Evolutionary conservation across 2,797 vertebrate species (phyloP), one percentile per base, ranked within the genome.

Genomic region (Phrynocephalus forsythii): DNA sequence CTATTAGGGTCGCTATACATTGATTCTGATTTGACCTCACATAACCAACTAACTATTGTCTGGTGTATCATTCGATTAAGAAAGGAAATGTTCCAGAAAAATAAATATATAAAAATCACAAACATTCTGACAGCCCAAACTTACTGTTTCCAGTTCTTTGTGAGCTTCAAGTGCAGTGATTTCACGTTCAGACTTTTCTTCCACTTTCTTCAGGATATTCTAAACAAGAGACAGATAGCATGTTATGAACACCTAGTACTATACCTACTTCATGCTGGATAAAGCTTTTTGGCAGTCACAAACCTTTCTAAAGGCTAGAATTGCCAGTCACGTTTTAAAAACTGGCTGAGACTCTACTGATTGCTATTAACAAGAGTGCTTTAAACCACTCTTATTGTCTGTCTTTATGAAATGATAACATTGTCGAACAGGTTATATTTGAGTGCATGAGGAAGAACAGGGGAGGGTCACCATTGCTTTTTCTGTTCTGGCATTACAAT

Each of bases 201-300:
- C 98, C 22, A 97, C 98, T 94, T 98, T 98, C 96, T 99, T 99
- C 92, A 99, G 96, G 93, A 99, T 99, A 91, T 99, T 99, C 99
- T 99, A 95, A 15, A 84, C 66, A 71, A 67, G 24, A 81, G 75
- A 11, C 52, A 90, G 56, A 56, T 13, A 91, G 87, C 50, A 78
- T 78, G 56, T 48, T 68, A 71, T 95, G 92, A 91, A 84, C 38
- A 66, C 60, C 60, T 18, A 15, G 9, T 28, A 10, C 16, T 28
- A 20, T 26, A 75, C 33, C 1, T n/a, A 22, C 26, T 85, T 83
- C 44, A 88, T 33, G 91, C 67, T 30, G 90, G 24, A 82, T 84
- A 85, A 84, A 68, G 38, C 28, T 86, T 72, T 92, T 79, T 28
- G 0, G 6, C 10, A 69, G 84, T 48, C 86, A 89, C 76, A 26